Conservation (phyloP, 2,797 vertebrate genomes). For the Hylomyscus alleni region DNA sequence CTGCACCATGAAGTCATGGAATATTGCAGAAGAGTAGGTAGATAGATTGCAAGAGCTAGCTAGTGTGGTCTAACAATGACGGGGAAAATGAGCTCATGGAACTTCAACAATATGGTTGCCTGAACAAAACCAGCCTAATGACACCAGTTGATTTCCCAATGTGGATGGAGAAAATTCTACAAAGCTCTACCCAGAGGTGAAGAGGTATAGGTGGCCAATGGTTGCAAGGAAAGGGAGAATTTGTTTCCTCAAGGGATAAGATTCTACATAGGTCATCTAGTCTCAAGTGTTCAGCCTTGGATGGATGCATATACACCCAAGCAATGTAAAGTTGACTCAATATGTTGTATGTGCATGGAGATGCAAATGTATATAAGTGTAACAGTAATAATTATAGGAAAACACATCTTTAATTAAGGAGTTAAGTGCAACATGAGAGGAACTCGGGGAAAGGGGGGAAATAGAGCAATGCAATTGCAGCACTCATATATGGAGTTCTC, state of each 20-base stretch:
- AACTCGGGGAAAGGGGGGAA: neutral
- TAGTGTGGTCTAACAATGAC: neutral
- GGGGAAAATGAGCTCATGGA: neutral
- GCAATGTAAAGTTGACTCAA: neutral
- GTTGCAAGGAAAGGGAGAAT: neutral
- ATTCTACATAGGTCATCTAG: no score
- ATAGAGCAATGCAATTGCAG: no score
- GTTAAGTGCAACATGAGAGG: neutral
- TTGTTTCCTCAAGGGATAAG: neutral
- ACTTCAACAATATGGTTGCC: neutral
- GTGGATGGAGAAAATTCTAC: neutral
- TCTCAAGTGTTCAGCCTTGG: neutral
- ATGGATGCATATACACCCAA: neutral
- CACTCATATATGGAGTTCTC: neutral
- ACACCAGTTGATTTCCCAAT: neutral
- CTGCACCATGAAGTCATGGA: neutral
- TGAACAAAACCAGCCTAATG: neutral
- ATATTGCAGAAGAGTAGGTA: neutral
- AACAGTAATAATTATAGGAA: neutral
- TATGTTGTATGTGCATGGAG: no score
- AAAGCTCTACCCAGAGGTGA: neutral
- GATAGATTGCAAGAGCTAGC: neutral
- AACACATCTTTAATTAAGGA: neutral
- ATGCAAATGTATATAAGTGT: neutral
- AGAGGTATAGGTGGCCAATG: neutral